phyloP scores from a whole-genome alignment of 1,140 invertebrate genomes.

The Harpegnathos saltator region DNA sequence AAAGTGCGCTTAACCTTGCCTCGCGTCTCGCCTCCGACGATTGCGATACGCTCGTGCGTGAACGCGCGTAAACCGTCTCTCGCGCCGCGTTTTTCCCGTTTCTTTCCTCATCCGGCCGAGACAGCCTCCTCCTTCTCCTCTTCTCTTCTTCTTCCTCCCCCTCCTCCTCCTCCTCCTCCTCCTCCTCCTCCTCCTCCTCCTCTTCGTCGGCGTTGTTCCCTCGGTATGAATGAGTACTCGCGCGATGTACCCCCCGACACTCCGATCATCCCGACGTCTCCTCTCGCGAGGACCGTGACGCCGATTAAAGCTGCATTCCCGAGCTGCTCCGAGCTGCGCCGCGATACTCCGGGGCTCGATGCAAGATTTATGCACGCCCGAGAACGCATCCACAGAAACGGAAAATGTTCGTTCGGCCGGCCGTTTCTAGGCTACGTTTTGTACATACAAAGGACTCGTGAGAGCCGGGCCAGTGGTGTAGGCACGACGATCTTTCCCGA shows the following conservation, averaged over 20 bases:
- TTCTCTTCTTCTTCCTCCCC: no score
- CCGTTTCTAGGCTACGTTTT: conserved; percentile 35
- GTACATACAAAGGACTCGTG: conserved; percentile 16
- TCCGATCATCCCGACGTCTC: no score
- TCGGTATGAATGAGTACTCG: neutral
- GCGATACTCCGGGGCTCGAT: conserved; percentile 4
- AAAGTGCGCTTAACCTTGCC: conserved; percentile 12
- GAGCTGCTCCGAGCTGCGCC: neutral
- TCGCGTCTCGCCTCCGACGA: conserved; percentile 55
- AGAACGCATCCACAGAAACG: conserved; percentile 41
- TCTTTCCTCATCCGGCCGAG: no score
- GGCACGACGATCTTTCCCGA: neutral
- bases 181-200: no score
- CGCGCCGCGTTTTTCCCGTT: no score
- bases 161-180: no score
- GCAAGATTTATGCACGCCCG: conserved; percentile 54
- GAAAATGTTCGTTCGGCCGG: conserved; percentile 37
- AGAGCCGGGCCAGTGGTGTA: conserved; percentile 29
- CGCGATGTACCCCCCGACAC: neutral
- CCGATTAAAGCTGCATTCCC: conserved; percentile 22
- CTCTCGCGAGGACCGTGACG: neutral
- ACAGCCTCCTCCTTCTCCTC: no score
- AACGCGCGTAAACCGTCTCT: neutral
- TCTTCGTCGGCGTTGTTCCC: no score
- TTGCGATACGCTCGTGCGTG: neutral